Percentiles rank a stretch among this genome's conserved stretches.
These are phyloP conservation scores for Herpailurus yagouaroundi DNA, from an alignment of 2,113 vertebrate species.

Conservation along the genomic window DNA sequence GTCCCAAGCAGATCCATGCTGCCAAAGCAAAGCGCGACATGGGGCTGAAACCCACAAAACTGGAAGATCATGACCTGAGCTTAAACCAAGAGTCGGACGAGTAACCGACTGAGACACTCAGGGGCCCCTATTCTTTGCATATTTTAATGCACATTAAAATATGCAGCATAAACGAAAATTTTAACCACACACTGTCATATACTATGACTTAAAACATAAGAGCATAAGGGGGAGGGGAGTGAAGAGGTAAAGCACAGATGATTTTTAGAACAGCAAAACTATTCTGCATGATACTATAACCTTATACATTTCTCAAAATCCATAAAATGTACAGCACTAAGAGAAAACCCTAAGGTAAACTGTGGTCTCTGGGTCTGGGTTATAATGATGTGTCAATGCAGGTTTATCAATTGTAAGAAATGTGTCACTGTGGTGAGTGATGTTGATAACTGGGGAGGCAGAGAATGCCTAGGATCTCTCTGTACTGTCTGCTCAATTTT, in stretches of 20 bases:
- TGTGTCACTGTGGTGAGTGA: neutral
- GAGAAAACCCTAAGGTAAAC: neutral
- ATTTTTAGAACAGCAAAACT: neutral
- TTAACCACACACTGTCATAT: neutral
- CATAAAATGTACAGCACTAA: neutral
- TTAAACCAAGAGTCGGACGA: no score
- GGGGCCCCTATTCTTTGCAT: neutral
- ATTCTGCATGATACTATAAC: neutral
- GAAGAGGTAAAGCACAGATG: neutral
- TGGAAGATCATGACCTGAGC: no score
- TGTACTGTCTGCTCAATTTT: neutral
- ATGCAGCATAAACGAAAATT: neutral
- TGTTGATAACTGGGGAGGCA: neutral
- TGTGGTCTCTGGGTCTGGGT: neutral
- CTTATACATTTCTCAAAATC: neutral
- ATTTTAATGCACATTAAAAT: neutral
- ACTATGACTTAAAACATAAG: constrained; percentile 6
- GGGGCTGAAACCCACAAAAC: no score
- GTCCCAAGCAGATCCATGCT: no score
- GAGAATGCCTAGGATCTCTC: neutral
- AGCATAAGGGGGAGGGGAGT: neutral
- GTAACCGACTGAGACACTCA: no score
- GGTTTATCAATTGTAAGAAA: neutral
- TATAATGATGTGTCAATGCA: neutral
- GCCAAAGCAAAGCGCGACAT: no score